phyloP scores from a whole-genome alignment of 2,113 vertebrate species.

The Calypte anna region DNA sequence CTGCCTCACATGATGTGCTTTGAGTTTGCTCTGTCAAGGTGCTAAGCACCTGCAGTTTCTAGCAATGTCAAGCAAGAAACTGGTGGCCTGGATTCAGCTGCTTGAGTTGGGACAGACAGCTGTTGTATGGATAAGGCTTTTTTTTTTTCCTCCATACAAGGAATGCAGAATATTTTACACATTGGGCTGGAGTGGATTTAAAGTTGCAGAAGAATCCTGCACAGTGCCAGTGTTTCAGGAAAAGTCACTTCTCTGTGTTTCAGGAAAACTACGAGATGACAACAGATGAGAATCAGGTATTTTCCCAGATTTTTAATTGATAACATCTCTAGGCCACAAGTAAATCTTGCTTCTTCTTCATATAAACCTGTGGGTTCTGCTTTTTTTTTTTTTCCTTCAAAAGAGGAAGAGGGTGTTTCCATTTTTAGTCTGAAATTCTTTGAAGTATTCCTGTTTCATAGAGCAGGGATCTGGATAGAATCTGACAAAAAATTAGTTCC shows the following conservation, averaged over 20 bases:
- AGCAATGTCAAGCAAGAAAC: not conserved
- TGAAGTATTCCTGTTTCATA: conserved; percentile 3
- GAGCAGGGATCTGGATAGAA: conserved; percentile 33
- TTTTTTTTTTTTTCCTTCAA: not conserved
- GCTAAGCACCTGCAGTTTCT: not conserved
- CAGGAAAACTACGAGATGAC: not conserved
- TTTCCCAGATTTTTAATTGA: not conserved
- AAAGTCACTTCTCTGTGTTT: not conserved
- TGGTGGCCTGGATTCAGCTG: not conserved
- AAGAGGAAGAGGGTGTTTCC: conserved; percentile 32
- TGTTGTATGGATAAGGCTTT: not conserved
- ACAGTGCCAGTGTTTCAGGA: not conserved
- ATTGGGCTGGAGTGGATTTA: not conserved
- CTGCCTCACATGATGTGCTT: not conserved
- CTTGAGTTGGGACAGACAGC: not conserved
- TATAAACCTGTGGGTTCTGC: not conserved
- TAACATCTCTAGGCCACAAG: not conserved
- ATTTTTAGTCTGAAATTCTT: conserved; percentile 60
- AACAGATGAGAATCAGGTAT: not conserved
- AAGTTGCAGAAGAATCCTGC: not conserved
- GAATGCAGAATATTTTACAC: not conserved
- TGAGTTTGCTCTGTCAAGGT: not conserved
- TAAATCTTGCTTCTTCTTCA: not conserved
- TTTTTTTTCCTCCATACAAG: not conserved
- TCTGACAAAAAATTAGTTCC: conserved; percentile 44